phyloP scores from a whole-genome alignment of 1,140 invertebrate genomes.

The Heterodera schachtii region DNA sequence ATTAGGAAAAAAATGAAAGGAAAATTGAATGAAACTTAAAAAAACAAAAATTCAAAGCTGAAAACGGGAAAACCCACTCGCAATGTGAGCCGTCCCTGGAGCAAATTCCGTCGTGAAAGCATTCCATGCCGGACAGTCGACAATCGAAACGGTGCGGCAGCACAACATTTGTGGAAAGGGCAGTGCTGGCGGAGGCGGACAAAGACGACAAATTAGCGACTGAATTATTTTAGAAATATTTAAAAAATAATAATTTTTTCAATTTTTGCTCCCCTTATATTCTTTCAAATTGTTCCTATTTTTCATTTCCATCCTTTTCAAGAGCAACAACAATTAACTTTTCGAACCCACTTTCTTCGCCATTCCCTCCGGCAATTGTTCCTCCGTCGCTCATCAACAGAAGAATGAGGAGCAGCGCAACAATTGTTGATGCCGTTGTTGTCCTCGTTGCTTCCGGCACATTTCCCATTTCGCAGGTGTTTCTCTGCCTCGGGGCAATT shows the following conservation, averaged over 20 bases:
- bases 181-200: neutral
- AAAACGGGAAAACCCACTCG: conserved; percentile 16
- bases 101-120: conserved; percentile 27
- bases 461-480: neutral
- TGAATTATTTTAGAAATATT: neutral
- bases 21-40: neutral
- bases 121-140: conserved; percentile 10
- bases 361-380: neutral
- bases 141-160: neutral
- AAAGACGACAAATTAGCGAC: neutral
- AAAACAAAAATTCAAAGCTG: neutral
- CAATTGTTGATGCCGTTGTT: neutral
- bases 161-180: neutral
- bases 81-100: conserved; percentile 9
- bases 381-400: neutral
- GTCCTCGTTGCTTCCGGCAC: neutral
- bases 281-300: neutral
- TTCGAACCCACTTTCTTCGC: neutral
- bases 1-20: too few relatives aligned
- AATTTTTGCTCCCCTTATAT: neutral
- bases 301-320: neutral
- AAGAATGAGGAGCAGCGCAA: neutral
- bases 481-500: neutral
- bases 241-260: neutral
- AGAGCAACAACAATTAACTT: neutral